Conservation (phyloP, 2,797 vertebrate genomes). For the Darevskia mixta region DNA sequence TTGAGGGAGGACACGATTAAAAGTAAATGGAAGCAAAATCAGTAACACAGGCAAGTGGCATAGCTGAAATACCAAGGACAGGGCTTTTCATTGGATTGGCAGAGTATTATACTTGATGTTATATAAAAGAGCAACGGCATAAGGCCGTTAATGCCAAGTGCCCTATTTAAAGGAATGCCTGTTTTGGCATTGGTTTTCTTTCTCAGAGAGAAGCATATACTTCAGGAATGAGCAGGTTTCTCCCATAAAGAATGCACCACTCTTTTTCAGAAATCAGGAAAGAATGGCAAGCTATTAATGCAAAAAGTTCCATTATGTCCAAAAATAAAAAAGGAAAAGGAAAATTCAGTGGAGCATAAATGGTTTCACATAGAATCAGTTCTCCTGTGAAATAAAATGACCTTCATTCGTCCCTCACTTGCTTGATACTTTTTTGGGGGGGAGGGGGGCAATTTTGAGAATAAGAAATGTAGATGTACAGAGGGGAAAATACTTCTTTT, state of each 20-base stretch:
- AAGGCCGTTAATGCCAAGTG: conserved; percentile 53
- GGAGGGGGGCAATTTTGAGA: too few relatives aligned
- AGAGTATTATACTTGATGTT: conserved; percentile 31
- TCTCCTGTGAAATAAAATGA: conserved; percentile 57
- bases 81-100: conserved; percentile 47
- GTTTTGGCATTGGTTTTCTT: conserved; percentile 30
- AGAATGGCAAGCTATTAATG: conserved; percentile 55
- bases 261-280: conserved; percentile 46
- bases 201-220: background rate
- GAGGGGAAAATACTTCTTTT: conserved; percentile 25
- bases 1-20: too few relatives aligned
- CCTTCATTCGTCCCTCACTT: conserved; percentile 6
- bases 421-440: background rate
- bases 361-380: conserved; percentile 47
- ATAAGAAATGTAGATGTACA: background rate
- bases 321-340: conserved; percentile 15
- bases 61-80: conserved; percentile 33
- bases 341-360: conserved; percentile 28
- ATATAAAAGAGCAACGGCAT: conserved; percentile 40
- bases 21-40: conserved; percentile 43
- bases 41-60: conserved; percentile 35
- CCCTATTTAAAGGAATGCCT: conserved; percentile 51
- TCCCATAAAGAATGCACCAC: conserved; percentile 38
- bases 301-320: conserved; percentile 37
- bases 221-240: conserved; percentile 31